Base-by-base conservation (phyloP, 2,113 vertebrate species). In the Drymodes brunneopygia region DNA sequence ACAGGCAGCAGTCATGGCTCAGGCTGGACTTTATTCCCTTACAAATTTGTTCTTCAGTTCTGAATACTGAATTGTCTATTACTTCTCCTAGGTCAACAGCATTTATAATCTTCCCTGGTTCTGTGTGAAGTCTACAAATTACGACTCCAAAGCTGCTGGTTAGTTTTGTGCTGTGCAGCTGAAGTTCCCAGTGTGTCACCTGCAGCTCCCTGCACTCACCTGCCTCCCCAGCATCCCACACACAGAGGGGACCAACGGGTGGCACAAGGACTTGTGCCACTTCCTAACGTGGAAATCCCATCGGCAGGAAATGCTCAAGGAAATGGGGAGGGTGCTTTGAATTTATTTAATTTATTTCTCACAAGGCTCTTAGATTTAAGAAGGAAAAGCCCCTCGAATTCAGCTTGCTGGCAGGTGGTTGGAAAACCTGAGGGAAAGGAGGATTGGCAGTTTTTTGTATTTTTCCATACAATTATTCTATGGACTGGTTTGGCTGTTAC, bases 11-110 rank as follows among this genome's bases (percentile, higher is more conserved):
- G 80, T 88, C 81, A 48, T 45, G 57, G 29, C 13, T 56, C 90
- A 22, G 65, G 71, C 86, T 74, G 36, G 85, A 78, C 95, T 95
- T 95, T 50, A 92, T 93, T 90, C 92, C 38, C 88, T 61, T 50
- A 50, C 64, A 94, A 93, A 96, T 93, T 38, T 78, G 79, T 88
- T 95, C 90, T 60, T 95, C 92, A 93, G 64, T 86, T 64, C 88
- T 74, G 88, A 88, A 92, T 90, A 61, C 88, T 48, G 93, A 97
- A 80, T 96, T 57, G 75, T 86, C 85, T 45, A 48, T 93, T 96
- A 86, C 86, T 81, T 2, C 96, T 93, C 88, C 92, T 90, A 79
- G 92, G 95, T 93, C 94, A 94, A 35, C 85, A 95, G 88, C 95
- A 45, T 94, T 92, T 91, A 51, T 80, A 83, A 83, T 91, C 71